Evolutionary conservation across 2,797 vertebrate genomes (phyloP).

Genomic region (Mormyrus hasselquistii): DNA sequence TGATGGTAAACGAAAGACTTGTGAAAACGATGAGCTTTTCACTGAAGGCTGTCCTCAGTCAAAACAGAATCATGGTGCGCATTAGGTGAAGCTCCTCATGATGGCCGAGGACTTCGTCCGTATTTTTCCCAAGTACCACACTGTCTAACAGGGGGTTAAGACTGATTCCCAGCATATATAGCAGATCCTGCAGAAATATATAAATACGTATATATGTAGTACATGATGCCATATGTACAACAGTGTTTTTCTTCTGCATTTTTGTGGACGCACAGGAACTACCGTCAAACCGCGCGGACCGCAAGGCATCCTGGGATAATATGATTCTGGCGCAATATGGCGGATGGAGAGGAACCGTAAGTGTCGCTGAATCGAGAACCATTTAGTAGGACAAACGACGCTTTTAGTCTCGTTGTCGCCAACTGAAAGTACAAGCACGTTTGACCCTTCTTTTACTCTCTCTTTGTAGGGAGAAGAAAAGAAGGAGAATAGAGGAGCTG

Average conservation of each 20-base stretch:
- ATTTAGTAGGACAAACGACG: conserved; percentile 42
- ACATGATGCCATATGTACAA: not conserved
- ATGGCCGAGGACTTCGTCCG: not conserved
- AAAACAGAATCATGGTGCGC: not conserved
- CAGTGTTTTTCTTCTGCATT: not conserved
- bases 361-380: conserved; percentile 58
- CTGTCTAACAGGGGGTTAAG: not conserved
- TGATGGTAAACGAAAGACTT: not conserved
- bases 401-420: conserved; percentile 28
- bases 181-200: not conserved
- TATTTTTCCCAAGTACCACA: not conserved
- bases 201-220: not conserved
- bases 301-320: conserved; percentile 19
- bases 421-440: conserved; percentile 45
- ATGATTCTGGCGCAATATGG: conserved; percentile 71
- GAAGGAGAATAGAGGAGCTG: conserved; percentile 98
- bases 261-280: not conserved
- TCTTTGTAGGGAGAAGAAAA: conserved; percentile 97
- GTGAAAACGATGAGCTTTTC: not conserved
- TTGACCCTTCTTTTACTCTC: conserved; percentile 76
- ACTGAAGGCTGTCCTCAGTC: not conserved
- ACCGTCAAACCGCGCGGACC: not conserved
- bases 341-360: conserved; percentile 96
- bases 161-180: not conserved
- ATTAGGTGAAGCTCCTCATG: not conserved